phyloP scores from a whole-genome alignment of 2,113 vertebrate species.

The Chionodraco myersi region DNA sequence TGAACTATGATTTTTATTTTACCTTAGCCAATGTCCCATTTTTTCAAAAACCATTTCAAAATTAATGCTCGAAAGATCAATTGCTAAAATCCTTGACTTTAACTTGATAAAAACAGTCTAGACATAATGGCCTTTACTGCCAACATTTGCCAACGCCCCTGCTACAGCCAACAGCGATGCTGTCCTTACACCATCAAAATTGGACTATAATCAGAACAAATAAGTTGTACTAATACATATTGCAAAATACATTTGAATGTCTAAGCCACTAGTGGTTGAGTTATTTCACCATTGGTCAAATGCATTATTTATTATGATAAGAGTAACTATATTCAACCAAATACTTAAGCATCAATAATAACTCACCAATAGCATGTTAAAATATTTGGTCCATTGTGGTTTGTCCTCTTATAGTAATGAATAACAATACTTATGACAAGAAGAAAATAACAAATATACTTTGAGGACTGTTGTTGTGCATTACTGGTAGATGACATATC shows the following conservation, averaged over 20 bases:
- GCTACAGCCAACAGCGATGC: slow-evolving; percentile 39
- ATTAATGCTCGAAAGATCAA: slow-evolving; percentile 5
- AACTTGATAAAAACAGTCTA: slow-evolving; percentile 6
- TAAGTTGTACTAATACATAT: neutral
- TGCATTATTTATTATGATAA: neutral
- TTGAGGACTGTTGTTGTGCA: neutral
- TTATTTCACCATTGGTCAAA: no score
- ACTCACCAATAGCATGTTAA: neutral
- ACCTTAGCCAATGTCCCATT: neutral
- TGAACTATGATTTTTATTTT: neutral
- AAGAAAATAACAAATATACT: no score
- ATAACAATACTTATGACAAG: neutral
- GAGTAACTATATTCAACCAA: no score
- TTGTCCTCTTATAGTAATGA: neutral
- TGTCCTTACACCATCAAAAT: slow-evolving; percentile 56
- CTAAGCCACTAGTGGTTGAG: neutral
- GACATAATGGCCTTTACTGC: slow-evolving; percentile 19
- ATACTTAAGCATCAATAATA: neutral
- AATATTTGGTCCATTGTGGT: neutral
- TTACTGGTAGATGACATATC: neutral
- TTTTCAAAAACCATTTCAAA: neutral
- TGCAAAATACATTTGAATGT: slow-evolving; percentile 3
- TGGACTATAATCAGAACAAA: slow-evolving; percentile 58
- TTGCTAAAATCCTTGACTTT: neutral
- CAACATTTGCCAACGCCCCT: slow-evolving; percentile 37